Evolutionary conservation across 2,888 invertebrate species (phyloP).

Genomic region (Gastrophysa polygoni): DNA sequence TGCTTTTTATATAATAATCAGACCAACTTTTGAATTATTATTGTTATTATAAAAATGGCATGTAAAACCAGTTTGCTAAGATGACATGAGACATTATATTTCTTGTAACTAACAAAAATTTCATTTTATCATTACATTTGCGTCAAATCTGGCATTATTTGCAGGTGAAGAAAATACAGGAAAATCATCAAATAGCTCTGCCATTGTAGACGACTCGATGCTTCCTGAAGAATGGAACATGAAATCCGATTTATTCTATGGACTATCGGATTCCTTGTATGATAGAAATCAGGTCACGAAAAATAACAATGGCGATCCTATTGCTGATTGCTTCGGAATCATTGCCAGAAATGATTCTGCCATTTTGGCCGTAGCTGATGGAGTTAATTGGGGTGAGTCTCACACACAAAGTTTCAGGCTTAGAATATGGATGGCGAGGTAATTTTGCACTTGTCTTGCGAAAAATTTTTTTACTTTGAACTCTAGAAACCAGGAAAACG

Average conservation of each 20-base stretch:
- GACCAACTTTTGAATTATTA: too few relatives aligned
- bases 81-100: too few relatives aligned
- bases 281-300: conserved; percentile 82
- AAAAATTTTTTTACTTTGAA: too few relatives aligned
- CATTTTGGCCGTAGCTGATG: conserved; percentile 83
- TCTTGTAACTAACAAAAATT: neutral
- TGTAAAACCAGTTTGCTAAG: too few relatives aligned
- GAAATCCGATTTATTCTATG: conserved; percentile 66
- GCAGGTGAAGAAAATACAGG: conserved; percentile 26
- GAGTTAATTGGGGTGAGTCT: conserved; percentile 83
- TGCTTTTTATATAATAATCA: too few relatives aligned
- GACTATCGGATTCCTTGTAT: conserved; percentile 79
- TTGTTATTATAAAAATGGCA: too few relatives aligned
- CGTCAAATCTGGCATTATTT: conserved; percentile 10
- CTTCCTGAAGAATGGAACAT: conserved; percentile 64
- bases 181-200: conserved; percentile 14
- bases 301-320: conserved; percentile 75
- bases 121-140: neutral
- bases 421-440: too few relatives aligned
- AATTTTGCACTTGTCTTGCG: too few relatives aligned
- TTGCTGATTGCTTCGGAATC: conserved; percentile 86
- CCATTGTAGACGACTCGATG: conserved; percentile 41
- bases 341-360: conserved; percentile 75
- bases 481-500: too few relatives aligned
- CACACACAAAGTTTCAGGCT: too few relatives aligned